Base-by-base conservation (phyloP, 2,797 vertebrate genomes). In the Spondyliosoma cantharus region DNA sequence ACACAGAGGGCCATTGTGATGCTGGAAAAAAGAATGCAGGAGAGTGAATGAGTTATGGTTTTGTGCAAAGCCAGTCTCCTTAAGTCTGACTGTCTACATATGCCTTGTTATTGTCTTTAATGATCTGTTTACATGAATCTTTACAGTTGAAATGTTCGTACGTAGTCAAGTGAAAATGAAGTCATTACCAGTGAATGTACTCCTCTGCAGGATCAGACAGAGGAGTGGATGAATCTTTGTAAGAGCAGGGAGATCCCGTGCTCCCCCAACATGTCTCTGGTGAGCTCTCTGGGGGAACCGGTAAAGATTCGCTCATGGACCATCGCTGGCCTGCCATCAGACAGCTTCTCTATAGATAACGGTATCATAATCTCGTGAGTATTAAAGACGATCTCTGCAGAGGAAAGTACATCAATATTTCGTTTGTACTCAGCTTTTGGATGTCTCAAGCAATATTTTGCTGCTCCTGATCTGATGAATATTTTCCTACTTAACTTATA, bases 301-400 rank as follows among this genome's bases (percentile, higher is more conserved):
- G 96, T 97, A 64, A 95, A 96, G 87, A 97, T 97, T 53, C 93
- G 95, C 66, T 71, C 93, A 11, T 98, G 97, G 97, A 98, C 94
- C 77, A 97, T 97, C 27, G 96, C 96, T 29, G 97, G 97, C 8
- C 92, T 98, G 25, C 97, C 97, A 6, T 97, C 97, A 0, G 97
- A 98, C 87, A 95, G 89, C 17, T 97, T 98, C 90, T 98, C 97
- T 64, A 91, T 97, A 70, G 96, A 97, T 85, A 98, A 97, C 3
- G 96, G 93, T 42, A 97, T 98, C 85, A 96, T 98, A 76, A 97
- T 96, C 83, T 96, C 94, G 96, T 98, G 91, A 96, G 96, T 92
- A 46, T 62, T 69, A n/a, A 72, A 48, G 43, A 50, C 15, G 32
- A 12, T 53, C 13, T 64, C n/a, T 54, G 53, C 20, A 84, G 94